phyloP scores from a whole-genome alignment of 2,113 vertebrate genomes.

The Thamnophis sirtalis region DNA sequence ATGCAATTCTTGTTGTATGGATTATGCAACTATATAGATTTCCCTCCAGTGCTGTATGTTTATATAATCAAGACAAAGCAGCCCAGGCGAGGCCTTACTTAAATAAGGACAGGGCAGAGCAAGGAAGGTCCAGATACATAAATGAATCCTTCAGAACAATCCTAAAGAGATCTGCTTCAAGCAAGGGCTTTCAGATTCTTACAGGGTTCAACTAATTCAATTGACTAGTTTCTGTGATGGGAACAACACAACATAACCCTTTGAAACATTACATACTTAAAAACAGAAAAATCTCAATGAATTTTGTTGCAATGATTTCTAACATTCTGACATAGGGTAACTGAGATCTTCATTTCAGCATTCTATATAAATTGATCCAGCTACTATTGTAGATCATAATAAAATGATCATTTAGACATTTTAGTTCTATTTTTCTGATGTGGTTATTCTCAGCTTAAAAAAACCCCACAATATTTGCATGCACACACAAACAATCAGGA shows the following conservation, averaged over 20 bases:
- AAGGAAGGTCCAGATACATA: background rate
- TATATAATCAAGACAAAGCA: background rate
- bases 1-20: background rate
- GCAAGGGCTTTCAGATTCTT: background rate
- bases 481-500: background rate
- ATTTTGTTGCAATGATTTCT: background rate
- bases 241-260: background rate
- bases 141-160: background rate
- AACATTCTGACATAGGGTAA: background rate
- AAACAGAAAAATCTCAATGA: background rate
- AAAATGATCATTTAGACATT: background rate
- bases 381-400: background rate
- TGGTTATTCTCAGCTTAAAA: background rate
- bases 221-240: background rate
- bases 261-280: background rate
- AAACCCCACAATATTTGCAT: background rate
- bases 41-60: background rate
- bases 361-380: background rate
- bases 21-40: background rate
- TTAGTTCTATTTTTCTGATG: background rate
- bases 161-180: background rate
- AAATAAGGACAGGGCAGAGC: background rate
- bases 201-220: background rate
- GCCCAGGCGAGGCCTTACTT: background rate
- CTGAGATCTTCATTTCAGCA: background rate